Evolutionary conservation across 2,113 vertebrate genomes (phyloP).

Genomic region (Myotis lucifugus): DNA sequence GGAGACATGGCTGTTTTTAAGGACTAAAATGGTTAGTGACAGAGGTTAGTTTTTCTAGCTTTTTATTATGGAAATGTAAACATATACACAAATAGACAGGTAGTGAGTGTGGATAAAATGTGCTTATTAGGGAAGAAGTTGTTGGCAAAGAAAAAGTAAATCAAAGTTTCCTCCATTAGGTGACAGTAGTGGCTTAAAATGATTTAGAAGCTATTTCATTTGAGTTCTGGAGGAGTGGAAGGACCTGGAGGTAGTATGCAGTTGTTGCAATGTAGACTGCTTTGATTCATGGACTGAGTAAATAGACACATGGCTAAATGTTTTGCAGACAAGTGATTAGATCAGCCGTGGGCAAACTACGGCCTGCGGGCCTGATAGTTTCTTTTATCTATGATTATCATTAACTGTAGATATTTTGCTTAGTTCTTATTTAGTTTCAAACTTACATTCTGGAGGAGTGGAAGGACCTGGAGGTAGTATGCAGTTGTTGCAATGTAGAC

Average conservation of each 20-base stretch:
- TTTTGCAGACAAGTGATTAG: neutral
- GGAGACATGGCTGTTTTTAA: neutral
- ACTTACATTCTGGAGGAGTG: neutral
- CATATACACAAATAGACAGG: neutral
- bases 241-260: neutral
- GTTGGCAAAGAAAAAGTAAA: slow-evolving; percentile 9
- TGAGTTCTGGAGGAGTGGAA: neutral
- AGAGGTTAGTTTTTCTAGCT: neutral
- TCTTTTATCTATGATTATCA: no score
- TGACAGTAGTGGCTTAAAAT: neutral
- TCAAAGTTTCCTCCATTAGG: slow-evolving; percentile 11
- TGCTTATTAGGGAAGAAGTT: slow-evolving; percentile 14
- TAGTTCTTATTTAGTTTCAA: no score
- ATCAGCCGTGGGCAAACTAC: neutral
- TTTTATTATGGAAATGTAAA: slow-evolving; percentile 31
- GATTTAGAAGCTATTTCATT: neutral
- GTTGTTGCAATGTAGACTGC: neutral
- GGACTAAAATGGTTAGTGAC: neutral
- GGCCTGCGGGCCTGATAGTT: no score
- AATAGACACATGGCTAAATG: neutral
- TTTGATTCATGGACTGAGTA: neutral
- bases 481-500: neutral
- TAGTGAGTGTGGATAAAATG: neutral
- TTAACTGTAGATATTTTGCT: no score
- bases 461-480: neutral